These are phyloP conservation scores for Drosophila sp. DNA, from an alignment of 1,140 invertebrate genomes.

Conservation along the genomic window DNA sequence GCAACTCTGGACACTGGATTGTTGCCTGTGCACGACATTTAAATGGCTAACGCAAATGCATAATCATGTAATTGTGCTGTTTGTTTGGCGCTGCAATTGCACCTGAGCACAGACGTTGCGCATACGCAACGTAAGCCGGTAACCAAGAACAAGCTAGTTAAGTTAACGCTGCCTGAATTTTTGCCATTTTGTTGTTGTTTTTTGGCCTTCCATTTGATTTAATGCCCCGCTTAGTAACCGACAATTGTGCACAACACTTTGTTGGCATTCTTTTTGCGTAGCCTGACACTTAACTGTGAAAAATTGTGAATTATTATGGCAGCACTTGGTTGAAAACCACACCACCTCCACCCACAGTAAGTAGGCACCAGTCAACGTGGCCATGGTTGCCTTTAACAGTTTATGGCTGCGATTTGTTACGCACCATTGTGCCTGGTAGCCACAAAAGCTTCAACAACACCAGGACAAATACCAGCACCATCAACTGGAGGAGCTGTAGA, in stretches of 20 bases:
- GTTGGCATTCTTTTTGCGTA: constrained; percentile 58
- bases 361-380: constrained; percentile 45
- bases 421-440: constrained; percentile 75
- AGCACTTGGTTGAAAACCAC: constrained; percentile 46
- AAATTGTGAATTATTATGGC: constrained; percentile 83
- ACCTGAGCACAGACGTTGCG: constrained; percentile 59
- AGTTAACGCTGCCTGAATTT: constrained; percentile 47
- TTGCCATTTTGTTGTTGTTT: constrained; percentile 26
- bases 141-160: constrained; percentile 36
- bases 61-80: constrained; percentile 68
- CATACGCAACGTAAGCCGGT: constrained; percentile 55
- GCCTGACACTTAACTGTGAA: constrained; percentile 82
- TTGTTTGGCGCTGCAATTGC: constrained; percentile 36
- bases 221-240: constrained; percentile 68
- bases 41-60: constrained; percentile 64
- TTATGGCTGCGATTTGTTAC: constrained; percentile 81
- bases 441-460: constrained; percentile 56
- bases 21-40: constrained; percentile 43
- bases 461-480: constrained; percentile 8
- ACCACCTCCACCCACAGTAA: constrained; percentile 20
- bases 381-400: constrained; percentile 59
- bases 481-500: constrained; percentile 21
- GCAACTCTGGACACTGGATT: constrained; percentile 35
- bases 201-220: constrained; percentile 66
- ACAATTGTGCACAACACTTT: constrained; percentile 68